Conservation (phyloP, 2,797 vertebrate genomes). For the Sarcoramphus papa region DNA sequence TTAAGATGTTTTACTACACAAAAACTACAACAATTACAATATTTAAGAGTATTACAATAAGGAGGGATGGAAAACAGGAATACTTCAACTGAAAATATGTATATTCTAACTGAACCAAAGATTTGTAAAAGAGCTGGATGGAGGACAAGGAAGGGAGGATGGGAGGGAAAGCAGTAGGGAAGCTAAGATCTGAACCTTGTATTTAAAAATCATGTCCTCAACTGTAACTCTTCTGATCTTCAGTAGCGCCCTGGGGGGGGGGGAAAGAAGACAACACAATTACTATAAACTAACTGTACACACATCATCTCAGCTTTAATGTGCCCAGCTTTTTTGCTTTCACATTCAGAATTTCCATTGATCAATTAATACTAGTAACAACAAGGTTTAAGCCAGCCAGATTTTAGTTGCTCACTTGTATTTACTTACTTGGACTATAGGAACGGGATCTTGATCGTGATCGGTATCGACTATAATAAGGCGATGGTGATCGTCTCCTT, state of each 20-base stretch:
- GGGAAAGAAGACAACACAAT: background rate
- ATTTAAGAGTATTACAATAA: constrained; percentile 69
- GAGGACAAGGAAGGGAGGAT: background rate
- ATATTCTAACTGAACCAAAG: constrained; percentile 65
- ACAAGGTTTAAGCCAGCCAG: background rate
- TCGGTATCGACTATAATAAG: constrained; percentile 90
- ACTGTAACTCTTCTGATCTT: constrained; percentile 50
- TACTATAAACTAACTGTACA: background rate
- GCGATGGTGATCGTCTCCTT: constrained; percentile 89
- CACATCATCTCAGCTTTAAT: background rate
- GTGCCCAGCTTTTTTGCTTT: background rate
- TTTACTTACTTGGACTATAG: constrained; percentile 89
- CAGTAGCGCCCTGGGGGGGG: constrained; percentile 70
- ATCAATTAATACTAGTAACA: background rate
- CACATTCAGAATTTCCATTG: background rate
- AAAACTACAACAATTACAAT: constrained; percentile 73
- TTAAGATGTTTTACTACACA: constrained; percentile 69
- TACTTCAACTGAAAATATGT: constrained; percentile 61
- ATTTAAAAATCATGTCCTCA: constrained; percentile 56
- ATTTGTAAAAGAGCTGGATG: constrained; percentile 8
- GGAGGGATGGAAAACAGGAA: constrained; percentile 64
- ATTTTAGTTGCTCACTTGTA: background rate
- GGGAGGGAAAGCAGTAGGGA: background rate
- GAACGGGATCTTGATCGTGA: constrained; percentile 90
- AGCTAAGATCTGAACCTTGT: constrained; percentile 29